These are phyloP conservation scores for Dinothrombium tinctorium DNA, from an alignment of 1,140 invertebrate genomes.

Conservation along the genomic window DNA sequence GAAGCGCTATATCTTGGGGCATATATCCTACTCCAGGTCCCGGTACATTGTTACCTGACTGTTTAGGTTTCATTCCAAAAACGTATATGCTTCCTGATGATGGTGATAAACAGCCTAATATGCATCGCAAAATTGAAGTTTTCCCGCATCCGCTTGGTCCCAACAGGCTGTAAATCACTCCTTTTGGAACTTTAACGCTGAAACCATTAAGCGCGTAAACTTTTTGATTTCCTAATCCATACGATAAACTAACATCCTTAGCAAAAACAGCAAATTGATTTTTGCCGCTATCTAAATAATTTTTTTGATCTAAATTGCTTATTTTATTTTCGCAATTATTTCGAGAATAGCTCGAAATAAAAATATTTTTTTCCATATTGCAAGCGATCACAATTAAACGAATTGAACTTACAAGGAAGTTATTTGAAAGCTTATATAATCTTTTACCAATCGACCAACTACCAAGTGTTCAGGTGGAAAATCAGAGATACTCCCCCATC, in stretches of 20 bases:
- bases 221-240: not conserved
- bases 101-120: constrained; percentile 6
- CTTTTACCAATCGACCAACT: no score
- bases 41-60: constrained; percentile 32
- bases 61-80: constrained; percentile 5
- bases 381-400: no score
- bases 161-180: constrained; percentile 7
- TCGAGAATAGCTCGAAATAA: no score
- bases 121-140: constrained; percentile 9
- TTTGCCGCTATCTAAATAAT: no score
- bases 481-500: no score
- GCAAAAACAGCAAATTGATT: not conserved
- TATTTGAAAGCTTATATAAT: no score
- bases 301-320: no score
- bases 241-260: not conserved
- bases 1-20: constrained; percentile 68
- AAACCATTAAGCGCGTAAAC: constrained; percentile 22
- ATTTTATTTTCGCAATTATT: no score
- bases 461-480: no score
- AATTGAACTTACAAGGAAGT: no score
- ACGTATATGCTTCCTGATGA: constrained; percentile 4
- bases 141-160: constrained; percentile 13
- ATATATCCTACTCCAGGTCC: constrained; percentile 57
- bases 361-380: no score
- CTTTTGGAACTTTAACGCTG: not conserved